phyloP scores from a whole-genome alignment of 2,888 invertebrate genomes.

The Harmothoe impar region DNA sequence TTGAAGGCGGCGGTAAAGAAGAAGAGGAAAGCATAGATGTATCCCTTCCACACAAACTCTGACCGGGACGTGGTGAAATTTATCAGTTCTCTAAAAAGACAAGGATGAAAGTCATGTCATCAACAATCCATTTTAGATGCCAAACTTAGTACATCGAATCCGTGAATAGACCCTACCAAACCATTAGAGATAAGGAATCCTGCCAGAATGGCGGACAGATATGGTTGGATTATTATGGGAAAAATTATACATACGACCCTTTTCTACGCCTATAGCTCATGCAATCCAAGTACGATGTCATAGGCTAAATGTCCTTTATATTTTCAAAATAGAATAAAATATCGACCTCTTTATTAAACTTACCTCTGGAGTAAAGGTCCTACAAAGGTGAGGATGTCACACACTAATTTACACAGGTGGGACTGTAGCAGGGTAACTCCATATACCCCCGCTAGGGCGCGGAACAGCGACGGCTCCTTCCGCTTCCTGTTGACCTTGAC shows the following conservation, averaged over 20 bases:
- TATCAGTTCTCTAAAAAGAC: slow-evolving; percentile 75
- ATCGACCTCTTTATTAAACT: background rate
- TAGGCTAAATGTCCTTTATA: too few relatives aligned
- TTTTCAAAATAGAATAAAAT: too few relatives aligned
- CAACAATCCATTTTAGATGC: too few relatives aligned
- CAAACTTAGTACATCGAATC: too few relatives aligned
- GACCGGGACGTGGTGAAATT: slow-evolving; percentile 73
- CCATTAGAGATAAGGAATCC: too few relatives aligned
- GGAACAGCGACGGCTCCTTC: slow-evolving; percentile 73
- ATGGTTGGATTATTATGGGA: too few relatives aligned
- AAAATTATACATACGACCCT: too few relatives aligned
- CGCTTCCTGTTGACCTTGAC: slow-evolving; percentile 29
- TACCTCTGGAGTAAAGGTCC: slow-evolving; percentile 65
- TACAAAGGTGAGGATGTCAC: slow-evolving; percentile 60
- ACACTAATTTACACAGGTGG: slow-evolving; percentile 61
- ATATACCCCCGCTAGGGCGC: slow-evolving; percentile 74
- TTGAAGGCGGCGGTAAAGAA: slow-evolving; percentile 63
- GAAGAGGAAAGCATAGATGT: slow-evolving; percentile 88
- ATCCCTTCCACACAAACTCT: slow-evolving; percentile 91
- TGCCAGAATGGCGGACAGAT: too few relatives aligned
- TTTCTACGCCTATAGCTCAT: too few relatives aligned
- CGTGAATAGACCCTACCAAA: too few relatives aligned
- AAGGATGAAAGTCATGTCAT: background rate
- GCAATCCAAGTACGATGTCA: too few relatives aligned
- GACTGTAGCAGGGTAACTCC: slow-evolving; percentile 71